Conservation (phyloP, 2,113 vertebrate species). For the Thalassarche chlororhynchos region DNA sequence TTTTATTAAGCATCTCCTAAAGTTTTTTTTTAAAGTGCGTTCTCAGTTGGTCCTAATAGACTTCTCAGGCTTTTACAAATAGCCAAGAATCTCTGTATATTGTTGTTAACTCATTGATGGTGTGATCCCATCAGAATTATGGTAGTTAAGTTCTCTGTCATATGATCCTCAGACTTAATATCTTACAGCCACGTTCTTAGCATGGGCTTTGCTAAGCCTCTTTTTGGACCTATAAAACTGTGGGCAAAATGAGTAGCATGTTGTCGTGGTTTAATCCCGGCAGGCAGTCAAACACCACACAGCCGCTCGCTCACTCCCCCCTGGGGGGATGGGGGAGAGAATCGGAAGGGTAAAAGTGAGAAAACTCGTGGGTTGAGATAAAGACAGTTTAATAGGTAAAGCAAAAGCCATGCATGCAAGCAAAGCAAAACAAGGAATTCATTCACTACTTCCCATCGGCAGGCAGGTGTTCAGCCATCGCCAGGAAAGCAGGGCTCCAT, state of each 20-base stretch:
- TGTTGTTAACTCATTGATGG: not conserved
- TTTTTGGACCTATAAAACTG: not conserved
- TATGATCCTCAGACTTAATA: not conserved
- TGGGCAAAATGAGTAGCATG: not conserved
- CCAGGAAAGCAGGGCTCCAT: no score
- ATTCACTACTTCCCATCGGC: no score
- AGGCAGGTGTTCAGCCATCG: no score
- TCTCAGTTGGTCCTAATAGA: not conserved
- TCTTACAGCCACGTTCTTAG: not conserved
- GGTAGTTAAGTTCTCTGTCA: not conserved
- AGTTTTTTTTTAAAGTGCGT: not conserved
- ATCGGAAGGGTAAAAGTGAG: no score
- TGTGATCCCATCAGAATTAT: not conserved
- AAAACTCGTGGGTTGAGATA: no score
- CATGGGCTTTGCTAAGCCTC: not conserved
- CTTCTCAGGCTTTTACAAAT: not conserved
- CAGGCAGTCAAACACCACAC: no score
- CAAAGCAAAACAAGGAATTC: no score
- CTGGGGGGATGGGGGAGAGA: no score
- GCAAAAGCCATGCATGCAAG: no score
- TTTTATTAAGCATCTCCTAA: not conserved
- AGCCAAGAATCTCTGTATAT: not conserved
- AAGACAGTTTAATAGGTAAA: no score
- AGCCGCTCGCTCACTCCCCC: no score
- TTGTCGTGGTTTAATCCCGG: no score